Percentiles rank a stretch among this genome's conserved stretches.
phyloP scores from a whole-genome alignment of 2,888 invertebrate species.

The Ichneumoninae sp. region DNA sequence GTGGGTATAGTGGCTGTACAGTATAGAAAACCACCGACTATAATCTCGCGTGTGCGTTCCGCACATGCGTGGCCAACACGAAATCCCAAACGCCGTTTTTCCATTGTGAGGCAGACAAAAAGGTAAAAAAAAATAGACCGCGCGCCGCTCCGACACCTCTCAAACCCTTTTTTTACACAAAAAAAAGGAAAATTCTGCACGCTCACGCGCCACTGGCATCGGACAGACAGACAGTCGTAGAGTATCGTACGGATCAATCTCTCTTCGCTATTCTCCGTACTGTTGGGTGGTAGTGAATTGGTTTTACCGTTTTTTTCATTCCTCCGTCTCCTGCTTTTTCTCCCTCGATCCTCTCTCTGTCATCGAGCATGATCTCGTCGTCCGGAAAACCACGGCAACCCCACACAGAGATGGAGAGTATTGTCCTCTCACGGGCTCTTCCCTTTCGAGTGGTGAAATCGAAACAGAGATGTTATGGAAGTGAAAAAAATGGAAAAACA shows the following conservation, averaged over 20 bases:
- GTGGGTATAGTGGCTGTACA: not conserved
- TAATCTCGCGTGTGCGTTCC: constrained; percentile 50
- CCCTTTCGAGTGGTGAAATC: constrained; percentile 21
- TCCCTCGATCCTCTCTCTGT: constrained; percentile 23
- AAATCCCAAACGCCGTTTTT: constrained; percentile 37
- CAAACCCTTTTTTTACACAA: constrained; percentile 57
- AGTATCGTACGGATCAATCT: constrained; percentile 41
- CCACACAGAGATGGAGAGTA: constrained; percentile 2
- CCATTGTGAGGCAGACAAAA: constrained; percentile 22
- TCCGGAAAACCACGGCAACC: constrained; percentile 42
- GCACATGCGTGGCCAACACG: constrained; percentile 33
- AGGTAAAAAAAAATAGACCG: constrained; percentile 42
- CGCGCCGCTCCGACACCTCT: constrained; percentile 34
- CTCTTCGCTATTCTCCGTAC: constrained; percentile 16
- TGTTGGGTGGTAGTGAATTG: constrained; percentile 49
- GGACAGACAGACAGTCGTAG: constrained; percentile 6
- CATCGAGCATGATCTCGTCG: constrained; percentile 48
- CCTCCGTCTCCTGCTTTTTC: not conserved
- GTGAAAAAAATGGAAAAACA: constrained; percentile 44
- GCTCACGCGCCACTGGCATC: constrained; percentile 47
- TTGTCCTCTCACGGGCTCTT: constrained; percentile 23
- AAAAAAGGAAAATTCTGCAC: constrained; percentile 58
- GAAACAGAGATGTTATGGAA: constrained; percentile 16
- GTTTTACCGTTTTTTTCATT: constrained; percentile 38
- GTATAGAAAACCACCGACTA: constrained; percentile 34